These are phyloP conservation scores for Euplagia quadripunctaria DNA, from an alignment of 2,888 invertebrate genomes.

Conservation along the genomic window DNA sequence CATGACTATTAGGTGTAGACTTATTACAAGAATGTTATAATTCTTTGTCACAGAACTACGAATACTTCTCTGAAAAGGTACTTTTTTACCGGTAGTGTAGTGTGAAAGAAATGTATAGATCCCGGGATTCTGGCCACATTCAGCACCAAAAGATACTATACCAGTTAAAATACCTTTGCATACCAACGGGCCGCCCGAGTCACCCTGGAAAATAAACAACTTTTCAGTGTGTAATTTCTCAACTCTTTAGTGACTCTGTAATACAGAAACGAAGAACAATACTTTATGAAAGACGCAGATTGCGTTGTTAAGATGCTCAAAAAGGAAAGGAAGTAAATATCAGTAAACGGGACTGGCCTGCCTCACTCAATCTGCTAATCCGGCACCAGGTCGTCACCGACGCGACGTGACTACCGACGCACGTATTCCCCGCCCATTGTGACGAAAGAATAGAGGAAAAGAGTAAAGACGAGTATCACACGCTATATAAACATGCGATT, in stretches of 20 bases:
- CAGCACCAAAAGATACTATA: constrained; percentile 55
- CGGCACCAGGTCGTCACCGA: neutral
- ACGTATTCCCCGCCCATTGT: too few species aligned
- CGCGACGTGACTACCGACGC: too few species aligned
- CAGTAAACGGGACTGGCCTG: too few species aligned
- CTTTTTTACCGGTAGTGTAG: constrained; percentile 40
- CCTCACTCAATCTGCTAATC: too few species aligned
- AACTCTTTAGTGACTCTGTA: too few species aligned
- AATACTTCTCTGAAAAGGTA: constrained; percentile 13
- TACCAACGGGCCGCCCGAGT: constrained; percentile 62
- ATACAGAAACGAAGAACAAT: too few species aligned
- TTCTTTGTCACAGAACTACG: neutral
- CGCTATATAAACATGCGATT: neutral
- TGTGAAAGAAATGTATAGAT: constrained; percentile 43
- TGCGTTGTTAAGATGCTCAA: too few species aligned
- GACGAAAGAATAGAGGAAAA: neutral
- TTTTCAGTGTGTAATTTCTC: neutral
- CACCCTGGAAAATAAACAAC: constrained; percentile 49
- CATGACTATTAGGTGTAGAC: neutral
- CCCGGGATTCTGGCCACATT: constrained; percentile 55
- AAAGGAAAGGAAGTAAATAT: too few species aligned
- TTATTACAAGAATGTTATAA: neutral
- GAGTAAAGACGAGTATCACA: neutral
- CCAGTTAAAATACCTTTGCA: constrained; percentile 58
- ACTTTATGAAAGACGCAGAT: too few species aligned